Conservation (phyloP, 2,888 invertebrate species). For the Labia minor region DNA sequence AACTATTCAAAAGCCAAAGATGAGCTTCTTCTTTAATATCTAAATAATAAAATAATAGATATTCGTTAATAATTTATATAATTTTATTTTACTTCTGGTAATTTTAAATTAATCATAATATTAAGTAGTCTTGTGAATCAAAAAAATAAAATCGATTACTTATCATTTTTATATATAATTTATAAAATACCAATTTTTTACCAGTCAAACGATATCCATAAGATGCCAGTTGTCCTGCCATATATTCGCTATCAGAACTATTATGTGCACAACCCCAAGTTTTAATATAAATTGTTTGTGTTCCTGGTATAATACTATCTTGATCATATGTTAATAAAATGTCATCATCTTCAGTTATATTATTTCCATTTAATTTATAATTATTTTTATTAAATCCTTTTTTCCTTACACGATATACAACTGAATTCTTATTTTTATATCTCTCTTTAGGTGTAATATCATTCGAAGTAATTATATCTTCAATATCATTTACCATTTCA, state of each 20-base stretch:
- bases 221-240: constrained; percentile 86
- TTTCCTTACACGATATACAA: constrained; percentile 53
- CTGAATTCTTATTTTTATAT: constrained; percentile 57
- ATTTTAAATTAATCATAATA: no score
- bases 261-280: constrained; percentile 99
- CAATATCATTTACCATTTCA: constrained; percentile 71
- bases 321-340: constrained; percentile 25
- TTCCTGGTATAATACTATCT: constrained; percentile 48
- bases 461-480: constrained; percentile 69
- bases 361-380: constrained; percentile 28
- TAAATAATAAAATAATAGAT: constrained; percentile 25
- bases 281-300: constrained; percentile 68
- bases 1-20: constrained; percentile 92
- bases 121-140: no score
- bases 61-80: constrained; percentile 16
- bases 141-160: no score
- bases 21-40: constrained; percentile 72
- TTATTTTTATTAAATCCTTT: constrained; percentile 32
- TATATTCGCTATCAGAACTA: constrained; percentile 95
- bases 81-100: no score
- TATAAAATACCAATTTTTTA: no score
- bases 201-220: constrained; percentile 75
- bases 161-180: no score
- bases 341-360: constrained; percentile 27
- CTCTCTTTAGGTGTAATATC: constrained; percentile 70